Evolutionary conservation across 2,888 invertebrate genomes (phyloP).

Genomic region (Oeneis ivallda): DNA sequence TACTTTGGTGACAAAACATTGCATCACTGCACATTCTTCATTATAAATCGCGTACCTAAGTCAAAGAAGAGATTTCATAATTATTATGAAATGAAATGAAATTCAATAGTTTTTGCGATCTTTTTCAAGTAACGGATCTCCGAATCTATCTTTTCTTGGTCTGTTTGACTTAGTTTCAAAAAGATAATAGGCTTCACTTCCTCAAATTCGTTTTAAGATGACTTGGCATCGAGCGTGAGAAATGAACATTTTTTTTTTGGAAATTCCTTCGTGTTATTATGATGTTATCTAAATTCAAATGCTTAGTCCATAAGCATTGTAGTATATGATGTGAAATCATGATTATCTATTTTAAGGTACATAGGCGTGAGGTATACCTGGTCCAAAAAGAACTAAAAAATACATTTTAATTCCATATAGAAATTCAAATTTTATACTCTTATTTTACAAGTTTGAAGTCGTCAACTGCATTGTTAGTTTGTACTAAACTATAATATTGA

Average conservation of each 20-base stretch:
- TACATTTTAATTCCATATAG: too few species aligned
- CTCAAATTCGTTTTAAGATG: slow-evolving; percentile 73
- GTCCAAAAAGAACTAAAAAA: background rate
- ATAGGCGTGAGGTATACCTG: background rate
- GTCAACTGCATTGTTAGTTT: too few species aligned
- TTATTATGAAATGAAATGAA: background rate
- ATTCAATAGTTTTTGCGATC: background rate
- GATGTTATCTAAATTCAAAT: slow-evolving; percentile 36
- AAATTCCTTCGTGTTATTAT: slow-evolving; percentile 43
- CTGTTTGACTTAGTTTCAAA: slow-evolving; percentile 69
- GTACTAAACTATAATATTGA: too few species aligned
- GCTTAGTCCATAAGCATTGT: background rate
- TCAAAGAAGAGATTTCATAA: background rate
- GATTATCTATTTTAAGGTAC: background rate
- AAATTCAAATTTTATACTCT: too few species aligned
- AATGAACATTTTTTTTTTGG: slow-evolving; percentile 57
- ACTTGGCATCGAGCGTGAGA: slow-evolving; percentile 70
- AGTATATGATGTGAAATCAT: background rate
- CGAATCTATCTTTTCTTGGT: slow-evolving; percentile 49
- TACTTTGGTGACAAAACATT: too few species aligned
- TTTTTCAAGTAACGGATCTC: slow-evolving; percentile 28
- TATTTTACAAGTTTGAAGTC: too few species aligned
- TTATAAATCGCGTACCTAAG: background rate
- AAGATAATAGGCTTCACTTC: slow-evolving; percentile 73
- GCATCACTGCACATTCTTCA: too few species aligned